Percentiles rank a stretch among this genome's conserved stretches.
These are phyloP conservation scores for Callionymus lyra DNA, from an alignment of 2,113 vertebrate genomes.

Conservation along the genomic window DNA sequence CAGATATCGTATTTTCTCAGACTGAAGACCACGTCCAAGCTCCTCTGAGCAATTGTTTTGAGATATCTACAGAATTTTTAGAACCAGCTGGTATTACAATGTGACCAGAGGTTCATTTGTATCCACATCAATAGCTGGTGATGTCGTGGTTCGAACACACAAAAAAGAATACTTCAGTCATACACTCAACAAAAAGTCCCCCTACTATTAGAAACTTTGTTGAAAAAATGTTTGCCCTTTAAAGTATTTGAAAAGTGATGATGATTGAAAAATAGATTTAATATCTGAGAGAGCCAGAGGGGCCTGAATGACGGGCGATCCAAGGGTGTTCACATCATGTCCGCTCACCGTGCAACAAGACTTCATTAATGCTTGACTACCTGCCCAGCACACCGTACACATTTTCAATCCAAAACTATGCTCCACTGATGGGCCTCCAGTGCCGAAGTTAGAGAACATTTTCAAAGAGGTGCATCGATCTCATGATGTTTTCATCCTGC, in stretches of 20 bases:
- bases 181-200: too few relatives aligned
- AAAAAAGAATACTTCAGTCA: too few relatives aligned
- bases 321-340: constrained; percentile 43
- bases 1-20: too few relatives aligned
- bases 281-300: constrained; percentile 32
- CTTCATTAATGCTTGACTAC: constrained; percentile 32
- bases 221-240: constrained; percentile 42
- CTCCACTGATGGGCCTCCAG: constrained; percentile 18
- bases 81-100: too few relatives aligned
- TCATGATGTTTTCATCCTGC: constrained; percentile 99
- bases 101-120: too few relatives aligned
- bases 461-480: constrained; percentile 98
- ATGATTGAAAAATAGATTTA: constrained; percentile 39
- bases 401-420: constrained; percentile 47
- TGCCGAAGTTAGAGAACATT: constrained; percentile 86
- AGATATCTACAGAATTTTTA: too few relatives aligned
- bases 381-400: constrained; percentile 58
- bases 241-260: too few relatives aligned
- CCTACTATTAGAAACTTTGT: too few relatives aligned
- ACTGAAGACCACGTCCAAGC: too few relatives aligned
- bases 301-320: neutral
- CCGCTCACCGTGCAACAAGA: constrained; percentile 30
- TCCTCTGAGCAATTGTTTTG: too few relatives aligned
- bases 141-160: too few relatives aligned
- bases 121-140: too few relatives aligned